phyloP scores from a whole-genome alignment of 2,888 invertebrate species.

The Psylliodes chrysocephalus region DNA sequence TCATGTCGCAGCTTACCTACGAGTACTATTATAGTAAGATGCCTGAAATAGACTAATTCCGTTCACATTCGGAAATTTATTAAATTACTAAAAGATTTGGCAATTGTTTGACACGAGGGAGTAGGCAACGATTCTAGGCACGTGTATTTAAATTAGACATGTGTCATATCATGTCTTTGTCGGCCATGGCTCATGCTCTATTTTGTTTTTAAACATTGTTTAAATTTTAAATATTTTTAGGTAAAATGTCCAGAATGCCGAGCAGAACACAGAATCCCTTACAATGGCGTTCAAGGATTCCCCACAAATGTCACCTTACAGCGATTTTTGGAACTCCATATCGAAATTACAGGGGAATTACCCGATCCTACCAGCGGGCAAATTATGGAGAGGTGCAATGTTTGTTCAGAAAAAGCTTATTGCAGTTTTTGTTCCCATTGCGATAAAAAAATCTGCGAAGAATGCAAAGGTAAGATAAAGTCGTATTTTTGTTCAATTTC shows the following conservation, averaged over 20 bases:
- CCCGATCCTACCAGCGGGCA: constrained; percentile 92
- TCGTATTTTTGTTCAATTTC: too few species aligned
- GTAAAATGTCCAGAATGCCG: constrained; percentile 99
- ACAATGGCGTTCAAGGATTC: constrained; percentile 93
- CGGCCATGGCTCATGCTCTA: background rate
- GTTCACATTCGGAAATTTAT: too few species aligned
- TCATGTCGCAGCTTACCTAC: too few species aligned
- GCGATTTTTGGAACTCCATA: constrained; percentile 93
- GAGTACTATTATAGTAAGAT: too few species aligned
- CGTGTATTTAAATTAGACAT: too few species aligned
- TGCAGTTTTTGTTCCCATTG: constrained; percentile 93
- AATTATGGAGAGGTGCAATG: constrained; percentile 92
- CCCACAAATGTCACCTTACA: constrained; percentile 96
- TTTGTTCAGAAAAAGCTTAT: constrained; percentile 92
- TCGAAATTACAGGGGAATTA: constrained; percentile 90
- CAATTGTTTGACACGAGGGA: too few species aligned
- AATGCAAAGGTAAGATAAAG: constrained; percentile 82
- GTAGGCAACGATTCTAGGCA: too few species aligned
- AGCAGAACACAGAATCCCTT: constrained; percentile 95
- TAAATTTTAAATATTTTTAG: too few species aligned
- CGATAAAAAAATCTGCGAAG: constrained; percentile 95
- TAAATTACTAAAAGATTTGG: too few species aligned
- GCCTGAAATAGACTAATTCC: too few species aligned
- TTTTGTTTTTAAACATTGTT: background rate
- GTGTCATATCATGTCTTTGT: too few species aligned